Base-by-base conservation (phyloP, 2,113 vertebrate genomes). In the Pygoscelis adeliae region DNA sequence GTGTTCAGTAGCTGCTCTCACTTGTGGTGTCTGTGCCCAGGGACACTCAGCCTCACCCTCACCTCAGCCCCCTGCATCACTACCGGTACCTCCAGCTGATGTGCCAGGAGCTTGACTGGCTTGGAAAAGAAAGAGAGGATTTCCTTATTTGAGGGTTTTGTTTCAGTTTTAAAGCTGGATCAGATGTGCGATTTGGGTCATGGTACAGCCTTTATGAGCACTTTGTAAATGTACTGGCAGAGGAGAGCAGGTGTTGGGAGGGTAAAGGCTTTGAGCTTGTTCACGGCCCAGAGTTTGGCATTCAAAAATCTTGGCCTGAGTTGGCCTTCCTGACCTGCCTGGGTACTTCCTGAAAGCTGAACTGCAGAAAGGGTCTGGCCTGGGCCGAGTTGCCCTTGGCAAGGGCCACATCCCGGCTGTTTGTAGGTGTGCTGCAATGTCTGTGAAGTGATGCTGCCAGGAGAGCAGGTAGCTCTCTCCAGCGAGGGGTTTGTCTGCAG, bases 401-500 rank as follows among this genome's bases (percentile, higher is more conserved):
- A n/a, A 59, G 67, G 34, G 14, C 29, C 14, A 8, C 13, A 18
- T 53, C 11, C 21, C 13, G 36, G 26, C 30, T 79, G 9, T 49
- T 22, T 16, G 9, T 30, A 6, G n/a, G n/a, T 8, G 18, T 11
- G 3, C 32, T 55, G 46, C 25, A 10, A 3, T 6, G n/a, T 13
- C 66, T 42, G 19, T 26, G 44, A 47, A 69, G n/a, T 7, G 23
- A 3, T 17, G 15, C 11, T 9, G 19, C 27, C 1, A 2, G 25
- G 32, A 23, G n/a, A 29, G 29, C 36, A 44, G n/a, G 26, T 10
- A 8, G 11, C 27, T 16, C 8, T 15, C 11, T 42, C 36, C 25
- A 17, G 0, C 2, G 1, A 55, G 12, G 29, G 53, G 11, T 13
- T 67, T 52, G 22, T 18, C 25, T 44, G 14, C 53, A 21, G 22